phyloP scores from a whole-genome alignment of 1,140 invertebrate genomes.

The Drosophila obscura region DNA sequence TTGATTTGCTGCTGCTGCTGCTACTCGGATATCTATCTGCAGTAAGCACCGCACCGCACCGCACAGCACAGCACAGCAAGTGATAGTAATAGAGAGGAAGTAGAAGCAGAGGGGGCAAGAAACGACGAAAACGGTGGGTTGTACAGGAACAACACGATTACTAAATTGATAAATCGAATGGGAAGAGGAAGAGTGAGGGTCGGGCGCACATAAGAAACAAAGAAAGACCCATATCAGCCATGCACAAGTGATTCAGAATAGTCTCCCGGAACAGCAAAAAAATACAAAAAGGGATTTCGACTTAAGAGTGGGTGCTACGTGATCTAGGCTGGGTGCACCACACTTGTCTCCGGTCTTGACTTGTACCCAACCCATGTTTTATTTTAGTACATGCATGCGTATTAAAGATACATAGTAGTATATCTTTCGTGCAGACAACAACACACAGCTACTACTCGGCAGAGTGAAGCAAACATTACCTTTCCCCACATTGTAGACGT shows the following conservation, averaged over 20 bases:
- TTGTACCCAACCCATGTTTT: no score
- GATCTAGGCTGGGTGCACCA: conserved; percentile 11
- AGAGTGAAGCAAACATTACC: conserved; percentile 34
- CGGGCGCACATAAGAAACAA: conserved; percentile 47
- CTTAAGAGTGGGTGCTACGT: conserved; percentile 21
- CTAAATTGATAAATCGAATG: conserved; percentile 45
- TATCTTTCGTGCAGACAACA: no score
- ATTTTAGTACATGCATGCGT: no score
- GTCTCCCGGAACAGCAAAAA: neutral
- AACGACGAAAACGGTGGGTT: neutral
- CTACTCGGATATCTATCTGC: no score
- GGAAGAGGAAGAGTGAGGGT: conserved; percentile 7
- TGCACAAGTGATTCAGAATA: conserved; percentile 30
- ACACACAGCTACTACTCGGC: no score
- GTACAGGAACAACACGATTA: conserved; percentile 30
- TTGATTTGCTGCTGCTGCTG: neutral
- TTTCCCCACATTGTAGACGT: conserved; percentile 44
- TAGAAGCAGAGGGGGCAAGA: conserved; percentile 7
- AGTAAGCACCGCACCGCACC: no score
- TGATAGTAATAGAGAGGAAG: conserved; percentile 59
- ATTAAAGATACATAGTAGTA: no score
- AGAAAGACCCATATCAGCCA: conserved; percentile 53
- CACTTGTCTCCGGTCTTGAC: conserved; percentile 1
- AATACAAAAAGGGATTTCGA: conserved; percentile 8
- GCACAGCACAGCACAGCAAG: neutral